Conservation (phyloP, 1,140 invertebrate species). For the Lineus longissimus region DNA sequence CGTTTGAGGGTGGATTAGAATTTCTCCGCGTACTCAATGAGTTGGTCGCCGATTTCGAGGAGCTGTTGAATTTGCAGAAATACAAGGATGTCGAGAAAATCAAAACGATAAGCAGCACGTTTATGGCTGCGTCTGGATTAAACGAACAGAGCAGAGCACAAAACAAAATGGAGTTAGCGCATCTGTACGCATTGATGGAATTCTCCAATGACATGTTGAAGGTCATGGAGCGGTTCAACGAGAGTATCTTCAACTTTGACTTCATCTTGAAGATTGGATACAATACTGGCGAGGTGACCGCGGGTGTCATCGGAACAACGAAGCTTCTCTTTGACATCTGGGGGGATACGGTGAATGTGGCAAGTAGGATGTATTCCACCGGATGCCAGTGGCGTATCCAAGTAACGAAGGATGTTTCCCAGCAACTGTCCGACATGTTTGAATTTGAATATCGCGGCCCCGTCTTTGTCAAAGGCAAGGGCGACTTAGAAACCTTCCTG, state of each 20-base stretch:
- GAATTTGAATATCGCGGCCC: conserved; percentile 52
- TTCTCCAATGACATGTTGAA: conserved; percentile 83
- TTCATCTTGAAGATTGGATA: conserved; percentile 74
- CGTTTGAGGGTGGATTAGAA: conserved; percentile 78
- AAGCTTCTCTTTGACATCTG: conserved; percentile 97
- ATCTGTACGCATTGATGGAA: conserved; percentile 81
- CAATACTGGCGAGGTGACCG: conserved; percentile 81
- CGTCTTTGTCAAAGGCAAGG: conserved; percentile 54
- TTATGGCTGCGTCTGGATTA: conserved; percentile 94
- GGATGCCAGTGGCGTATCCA: conserved; percentile 77
- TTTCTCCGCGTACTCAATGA: conserved; percentile 92
- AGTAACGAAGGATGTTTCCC: conserved; percentile 58
- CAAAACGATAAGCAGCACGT: conserved; percentile 95
- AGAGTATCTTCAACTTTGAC: conserved; percentile 81
- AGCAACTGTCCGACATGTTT: conserved; percentile 59
- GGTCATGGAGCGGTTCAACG: conserved; percentile 78
- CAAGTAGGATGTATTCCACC: conserved; percentile 87
- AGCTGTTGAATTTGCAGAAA: conserved; percentile 74
- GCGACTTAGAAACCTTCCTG: conserved; percentile 64
- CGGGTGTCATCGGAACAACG: conserved; percentile 92
- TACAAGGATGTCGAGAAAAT: conserved; percentile 94
- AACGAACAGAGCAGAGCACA: conserved; percentile 65
- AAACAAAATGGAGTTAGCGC: conserved; percentile 67
- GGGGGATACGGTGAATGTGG: conserved; percentile 97
- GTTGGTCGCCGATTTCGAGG: conserved; percentile 90